Evolutionary conservation across 2,113 vertebrate genomes (phyloP), one percentile per base, ranked within the genome.

Genomic region (Lepus timidus): DNA sequence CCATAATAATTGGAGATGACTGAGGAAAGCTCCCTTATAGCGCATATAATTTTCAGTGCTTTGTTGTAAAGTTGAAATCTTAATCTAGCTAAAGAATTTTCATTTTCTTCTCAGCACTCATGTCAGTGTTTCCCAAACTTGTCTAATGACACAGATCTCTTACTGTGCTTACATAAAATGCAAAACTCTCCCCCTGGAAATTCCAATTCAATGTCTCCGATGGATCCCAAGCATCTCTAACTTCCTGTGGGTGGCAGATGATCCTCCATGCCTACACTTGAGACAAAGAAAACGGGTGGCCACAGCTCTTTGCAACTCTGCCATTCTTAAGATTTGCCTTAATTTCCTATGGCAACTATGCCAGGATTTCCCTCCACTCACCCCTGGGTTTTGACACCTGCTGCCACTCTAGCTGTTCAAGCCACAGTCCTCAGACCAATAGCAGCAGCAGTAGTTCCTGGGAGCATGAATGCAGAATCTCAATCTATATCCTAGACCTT

Each of bases 1-100:
- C 55, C 55, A 58, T 9, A 95, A 75, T 9, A 87, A 76, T 75
- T 79, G 91, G 33, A 94, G 61, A 67, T 78, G 22, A 78, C 31
- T 82, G 4, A 91, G 49, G 67, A 92, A 94, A 76, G 9, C 20
- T 67, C 49, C 8, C 55, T 67, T 9, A 81, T 90, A 85, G 9
- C 33, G 55, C 31, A 76, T 2, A 19, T 25, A 81, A 85, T 68
- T 73, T 85, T 64, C 9, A 14, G 51, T 80, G 86, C 88, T 75
- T 27, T 65, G 11, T 12, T 76, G 6, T 55, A 65, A 95, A 33
- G 9, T 36, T 13, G 29, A 91, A 81, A 39, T 78, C 49, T 95
- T 88, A 52, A 39, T 68, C 22, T 87, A 71, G 31, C 16, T 64
- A 51, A 36, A 20, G 55, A 36, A 68, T 92, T 93, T 81, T 85